Percentiles rank a stretch among this genome's conserved stretches.
Evolutionary conservation across 2,113 vertebrate genomes (phyloP).

Genomic region (Tyto alba): DNA sequence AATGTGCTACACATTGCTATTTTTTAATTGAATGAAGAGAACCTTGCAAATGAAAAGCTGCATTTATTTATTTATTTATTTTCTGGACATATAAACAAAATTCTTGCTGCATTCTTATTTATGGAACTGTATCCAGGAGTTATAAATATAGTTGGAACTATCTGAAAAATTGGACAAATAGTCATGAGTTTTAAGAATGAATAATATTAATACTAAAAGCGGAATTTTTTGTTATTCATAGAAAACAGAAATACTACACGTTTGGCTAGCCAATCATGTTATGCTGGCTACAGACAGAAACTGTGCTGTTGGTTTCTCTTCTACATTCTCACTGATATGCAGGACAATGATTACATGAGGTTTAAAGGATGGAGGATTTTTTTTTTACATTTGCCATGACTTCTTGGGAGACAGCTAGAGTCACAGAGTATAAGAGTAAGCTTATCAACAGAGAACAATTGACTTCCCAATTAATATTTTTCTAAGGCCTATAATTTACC

Average conservation of each 20-base stretch:
- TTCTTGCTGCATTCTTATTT: not conserved
- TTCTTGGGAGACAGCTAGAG: not conserved
- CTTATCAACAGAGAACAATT: not conserved
- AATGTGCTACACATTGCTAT: not conserved
- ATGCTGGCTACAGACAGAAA: not conserved
- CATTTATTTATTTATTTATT: not conserved
- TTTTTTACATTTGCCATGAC: not conserved
- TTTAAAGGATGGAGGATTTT: not conserved
- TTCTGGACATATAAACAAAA: not conserved
- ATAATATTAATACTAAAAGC: not conserved
- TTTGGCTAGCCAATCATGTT: not conserved
- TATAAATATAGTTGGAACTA: not conserved
- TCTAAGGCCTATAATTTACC: not conserved
- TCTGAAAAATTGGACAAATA: not conserved
- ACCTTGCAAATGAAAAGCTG: not conserved
- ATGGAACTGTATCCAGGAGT: not conserved
- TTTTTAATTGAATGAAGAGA: not conserved
- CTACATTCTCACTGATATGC: not conserved
- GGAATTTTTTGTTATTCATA: not conserved
- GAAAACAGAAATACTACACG: not conserved
- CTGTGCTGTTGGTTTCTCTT: not conserved
- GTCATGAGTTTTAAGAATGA: not conserved
- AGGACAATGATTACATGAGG: not conserved
- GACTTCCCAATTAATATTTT: not conserved
- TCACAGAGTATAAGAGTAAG: not conserved